A percentile compares a stretch with the other conserved stretches of the same genome.
Evolutionary conservation across 2,113 vertebrate genomes (phyloP).

Genomic region (Platichthys flesus): DNA sequence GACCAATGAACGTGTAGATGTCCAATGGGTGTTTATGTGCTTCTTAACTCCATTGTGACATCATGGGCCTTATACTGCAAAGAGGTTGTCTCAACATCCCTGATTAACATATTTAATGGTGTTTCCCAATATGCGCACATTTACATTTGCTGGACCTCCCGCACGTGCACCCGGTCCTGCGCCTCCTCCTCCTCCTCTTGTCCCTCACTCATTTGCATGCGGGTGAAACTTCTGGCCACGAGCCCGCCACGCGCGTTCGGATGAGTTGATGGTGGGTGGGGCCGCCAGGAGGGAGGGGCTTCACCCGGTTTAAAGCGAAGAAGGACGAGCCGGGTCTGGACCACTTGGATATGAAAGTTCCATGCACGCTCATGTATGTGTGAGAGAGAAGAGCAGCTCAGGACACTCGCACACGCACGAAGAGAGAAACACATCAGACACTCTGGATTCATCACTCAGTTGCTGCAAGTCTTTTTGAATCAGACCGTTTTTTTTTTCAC

Average conservation of each 20-base stretch:
- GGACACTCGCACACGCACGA: conserved; percentile 33
- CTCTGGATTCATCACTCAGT: conserved; percentile 32
- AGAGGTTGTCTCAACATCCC: too few relatives aligned
- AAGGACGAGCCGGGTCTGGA: conserved; percentile 43
- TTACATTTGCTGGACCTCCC: background rate
- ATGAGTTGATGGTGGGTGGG: conserved; percentile 70
- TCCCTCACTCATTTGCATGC: conserved; percentile 11
- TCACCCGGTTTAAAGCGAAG: conserved; percentile 52
- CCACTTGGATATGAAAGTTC: conserved; percentile 73
- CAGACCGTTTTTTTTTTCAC: conserved; percentile 1
- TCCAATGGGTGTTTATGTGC: too few relatives aligned
- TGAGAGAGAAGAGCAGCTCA: conserved; percentile 52
- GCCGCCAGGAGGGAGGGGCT: conserved; percentile 73
- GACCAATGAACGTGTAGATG: background rate
- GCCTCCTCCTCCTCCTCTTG: background rate
- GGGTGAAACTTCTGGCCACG: conserved; percentile 78
- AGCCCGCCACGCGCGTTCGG: conserved; percentile 82
- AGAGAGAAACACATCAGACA: conserved; percentile 38
- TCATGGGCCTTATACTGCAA: too few relatives aligned
- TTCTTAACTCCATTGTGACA: too few relatives aligned
- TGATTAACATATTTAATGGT: too few relatives aligned
- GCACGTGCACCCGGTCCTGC: conserved; percentile 3
- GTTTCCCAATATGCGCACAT: too few relatives aligned
- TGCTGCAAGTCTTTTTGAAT: conserved; percentile 18
- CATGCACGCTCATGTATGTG: conserved; percentile 62